Percentiles rank a stretch among this genome's conserved stretches.
These are phyloP conservation scores for Hirtodrosophila alboralis DNA, from an alignment of 2,888 invertebrate species.

Conservation along the genomic window DNA sequence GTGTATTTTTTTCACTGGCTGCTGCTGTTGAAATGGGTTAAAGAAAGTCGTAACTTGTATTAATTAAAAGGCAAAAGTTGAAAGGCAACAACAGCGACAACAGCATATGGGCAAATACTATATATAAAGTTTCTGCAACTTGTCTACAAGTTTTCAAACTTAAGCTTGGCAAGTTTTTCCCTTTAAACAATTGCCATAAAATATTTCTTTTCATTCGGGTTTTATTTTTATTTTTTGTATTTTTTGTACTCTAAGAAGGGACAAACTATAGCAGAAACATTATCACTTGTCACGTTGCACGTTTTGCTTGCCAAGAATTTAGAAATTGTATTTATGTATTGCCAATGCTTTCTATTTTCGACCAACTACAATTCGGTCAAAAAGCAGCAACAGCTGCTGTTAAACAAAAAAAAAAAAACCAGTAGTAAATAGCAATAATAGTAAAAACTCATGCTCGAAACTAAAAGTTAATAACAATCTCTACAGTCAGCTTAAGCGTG, in stretches of 20 bases:
- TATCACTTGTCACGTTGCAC: slow-evolving; percentile 68
- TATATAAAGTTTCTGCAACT: slow-evolving; percentile 29
- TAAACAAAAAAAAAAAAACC: too few species aligned
- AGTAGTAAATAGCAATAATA: slow-evolving; percentile 32
- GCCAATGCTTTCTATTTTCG: slow-evolving; percentile 71
- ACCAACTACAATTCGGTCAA: slow-evolving; percentile 41
- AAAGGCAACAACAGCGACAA: slow-evolving; percentile 30
- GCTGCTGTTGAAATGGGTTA: slow-evolving; percentile 56
- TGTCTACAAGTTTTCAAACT: slow-evolving; percentile 23
- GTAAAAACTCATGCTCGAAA: slow-evolving; percentile 62
- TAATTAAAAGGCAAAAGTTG: slow-evolving; percentile 68
- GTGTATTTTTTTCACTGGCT: slow-evolving; percentile 9
- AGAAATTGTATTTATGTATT: slow-evolving; percentile 64
- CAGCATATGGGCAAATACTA: slow-evolving; percentile 10
- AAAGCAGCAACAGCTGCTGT: slow-evolving; percentile 8
- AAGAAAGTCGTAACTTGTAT: slow-evolving; percentile 74
- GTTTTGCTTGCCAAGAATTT: slow-evolving; percentile 65
- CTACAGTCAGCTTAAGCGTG: too few species aligned
- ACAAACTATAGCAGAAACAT: slow-evolving; percentile 4
- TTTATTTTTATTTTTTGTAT: slow-evolving; percentile 1
- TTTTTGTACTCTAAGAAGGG: slow-evolving; percentile 10
- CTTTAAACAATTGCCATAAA: slow-evolving; percentile 46
- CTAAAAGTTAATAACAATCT: slow-evolving; percentile 62
- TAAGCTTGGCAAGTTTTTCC: slow-evolving; percentile 29
- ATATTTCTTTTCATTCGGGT: slow-evolving; percentile 52